Percentiles rank a stretch among this genome's conserved stretches.
phyloP scores from a whole-genome alignment of 2,888 invertebrate species.

The Harpalus rubripes region DNA sequence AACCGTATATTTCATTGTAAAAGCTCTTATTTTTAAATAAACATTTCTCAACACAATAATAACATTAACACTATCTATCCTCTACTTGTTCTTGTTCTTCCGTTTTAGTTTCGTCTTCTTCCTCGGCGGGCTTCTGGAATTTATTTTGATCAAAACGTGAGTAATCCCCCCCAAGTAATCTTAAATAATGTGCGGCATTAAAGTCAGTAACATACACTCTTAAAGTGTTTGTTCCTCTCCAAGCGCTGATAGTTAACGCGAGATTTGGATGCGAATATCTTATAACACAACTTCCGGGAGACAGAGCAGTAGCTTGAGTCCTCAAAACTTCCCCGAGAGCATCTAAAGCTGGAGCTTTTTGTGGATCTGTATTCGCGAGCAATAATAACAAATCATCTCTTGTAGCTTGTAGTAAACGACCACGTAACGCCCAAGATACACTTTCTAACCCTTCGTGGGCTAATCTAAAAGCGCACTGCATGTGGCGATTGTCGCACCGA shows the following conservation, averaged over 20 bases:
- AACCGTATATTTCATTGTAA: slow-evolving; percentile 50
- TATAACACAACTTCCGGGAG: slow-evolving; percentile 91
- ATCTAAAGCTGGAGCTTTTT: slow-evolving; percentile 87
- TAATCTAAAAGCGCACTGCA: slow-evolving; percentile 91
- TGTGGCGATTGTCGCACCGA: slow-evolving; percentile 94
- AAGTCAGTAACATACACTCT: slow-evolving; percentile 92
- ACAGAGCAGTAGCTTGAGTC: slow-evolving; percentile 83
- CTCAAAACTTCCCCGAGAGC: slow-evolving; percentile 84
- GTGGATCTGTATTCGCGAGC: slow-evolving; percentile 88
- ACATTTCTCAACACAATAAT: slow-evolving; percentile 52
- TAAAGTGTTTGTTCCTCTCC: slow-evolving; percentile 93
- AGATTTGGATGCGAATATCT: slow-evolving; percentile 81
- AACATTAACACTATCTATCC: slow-evolving; percentile 46
- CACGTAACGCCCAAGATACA: slow-evolving; percentile 85
- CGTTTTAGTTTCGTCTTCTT: slow-evolving; percentile 69
- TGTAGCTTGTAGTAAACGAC: slow-evolving; percentile 84
- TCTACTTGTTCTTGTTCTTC: slow-evolving; percentile 17
- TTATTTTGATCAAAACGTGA: slow-evolving; percentile 89
- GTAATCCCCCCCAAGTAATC: slow-evolving; percentile 91
- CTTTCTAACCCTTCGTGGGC: slow-evolving; percentile 94
- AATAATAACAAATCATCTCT: slow-evolving; percentile 89
- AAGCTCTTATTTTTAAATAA: slow-evolving; percentile 54
- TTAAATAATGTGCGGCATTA: slow-evolving; percentile 91
- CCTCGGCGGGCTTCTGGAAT: slow-evolving; percentile 81
- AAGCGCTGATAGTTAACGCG: slow-evolving; percentile 88